A percentile compares a stretch with the other conserved stretches of the same genome.
Conservation (phyloP, 2,113 vertebrate genomes). For the Agapornis roseicollis region DNA sequence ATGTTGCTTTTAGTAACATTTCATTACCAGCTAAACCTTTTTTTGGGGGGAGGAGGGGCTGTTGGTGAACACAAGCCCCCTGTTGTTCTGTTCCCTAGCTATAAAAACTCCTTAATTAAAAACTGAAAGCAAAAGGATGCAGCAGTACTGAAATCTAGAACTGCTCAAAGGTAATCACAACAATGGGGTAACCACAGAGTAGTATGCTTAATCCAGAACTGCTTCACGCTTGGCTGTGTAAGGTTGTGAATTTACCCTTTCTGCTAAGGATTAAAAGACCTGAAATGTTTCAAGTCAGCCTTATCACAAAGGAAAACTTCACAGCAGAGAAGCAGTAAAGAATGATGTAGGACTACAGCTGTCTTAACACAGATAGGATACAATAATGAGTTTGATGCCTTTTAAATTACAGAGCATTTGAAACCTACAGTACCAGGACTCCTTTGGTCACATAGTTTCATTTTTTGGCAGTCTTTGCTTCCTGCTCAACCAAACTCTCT, state of each 20-base stretch:
- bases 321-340: background rate
- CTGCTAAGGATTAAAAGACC: background rate
- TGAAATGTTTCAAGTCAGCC: background rate
- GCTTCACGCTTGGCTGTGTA: background rate
- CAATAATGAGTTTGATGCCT: background rate
- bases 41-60: background rate
- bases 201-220: background rate
- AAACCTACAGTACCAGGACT: background rate
- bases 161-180: background rate
- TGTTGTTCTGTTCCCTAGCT: background rate
- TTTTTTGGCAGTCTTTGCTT: background rate
- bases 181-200: background rate
- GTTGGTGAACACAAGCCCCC: background rate
- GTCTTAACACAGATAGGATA: background rate
- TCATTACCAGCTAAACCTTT: background rate
- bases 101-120: conserved; percentile 10
- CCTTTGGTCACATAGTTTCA: background rate
- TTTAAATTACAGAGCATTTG: background rate
- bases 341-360: background rate
- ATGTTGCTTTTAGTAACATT: background rate
- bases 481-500: background rate
- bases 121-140: background rate
- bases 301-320: background rate
- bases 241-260: background rate
- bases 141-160: background rate